Percentiles rank a stretch among this genome's conserved stretches.
Evolutionary conservation across 1,140 invertebrate genomes (phyloP).

Genomic region (Heliothis subflexa): DNA sequence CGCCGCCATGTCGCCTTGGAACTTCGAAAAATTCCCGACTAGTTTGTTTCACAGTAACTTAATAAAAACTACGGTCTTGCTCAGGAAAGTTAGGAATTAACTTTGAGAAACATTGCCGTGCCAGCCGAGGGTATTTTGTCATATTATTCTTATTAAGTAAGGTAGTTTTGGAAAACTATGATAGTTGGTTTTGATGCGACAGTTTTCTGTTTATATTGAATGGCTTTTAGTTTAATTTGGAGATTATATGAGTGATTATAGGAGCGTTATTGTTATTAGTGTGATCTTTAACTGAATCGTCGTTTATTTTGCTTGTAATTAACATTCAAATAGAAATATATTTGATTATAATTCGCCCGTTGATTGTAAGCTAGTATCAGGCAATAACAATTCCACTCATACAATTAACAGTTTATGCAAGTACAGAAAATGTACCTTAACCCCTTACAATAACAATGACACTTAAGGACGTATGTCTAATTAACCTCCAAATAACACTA

Average conservation of each 20-base stretch:
- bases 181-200: not conserved
- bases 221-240: not conserved
- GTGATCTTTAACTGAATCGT: too few relatives aligned
- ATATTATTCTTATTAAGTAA: slow-evolving; percentile 44
- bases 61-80: slow-evolving; percentile 68
- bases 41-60: slow-evolving; percentile 78
- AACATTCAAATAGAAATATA: too few relatives aligned
- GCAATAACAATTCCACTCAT: not conserved
- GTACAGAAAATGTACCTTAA: not conserved
- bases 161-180: not conserved
- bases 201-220: not conserved
- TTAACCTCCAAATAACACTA: slow-evolving; percentile 41
- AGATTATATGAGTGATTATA: not conserved
- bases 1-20: slow-evolving; percentile 43
- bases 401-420: not conserved
- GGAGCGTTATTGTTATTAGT: too few relatives aligned
- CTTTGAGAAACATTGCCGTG: slow-evolving; percentile 55
- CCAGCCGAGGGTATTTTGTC: slow-evolving; percentile 39
- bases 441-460: slow-evolving; percentile 1
- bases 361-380: not conserved
- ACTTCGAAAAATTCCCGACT: slow-evolving; percentile 74
- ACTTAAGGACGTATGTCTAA: slow-evolving; percentile 25
- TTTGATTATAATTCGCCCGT: too few relatives aligned
- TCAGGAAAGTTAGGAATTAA: slow-evolving; percentile 63
- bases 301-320: too few relatives aligned